Percentiles rank a stretch among this genome's conserved stretches.
These are phyloP conservation scores for Beris morrisii DNA, from an alignment of 2,888 invertebrate genomes.

Conservation along the genomic window DNA sequence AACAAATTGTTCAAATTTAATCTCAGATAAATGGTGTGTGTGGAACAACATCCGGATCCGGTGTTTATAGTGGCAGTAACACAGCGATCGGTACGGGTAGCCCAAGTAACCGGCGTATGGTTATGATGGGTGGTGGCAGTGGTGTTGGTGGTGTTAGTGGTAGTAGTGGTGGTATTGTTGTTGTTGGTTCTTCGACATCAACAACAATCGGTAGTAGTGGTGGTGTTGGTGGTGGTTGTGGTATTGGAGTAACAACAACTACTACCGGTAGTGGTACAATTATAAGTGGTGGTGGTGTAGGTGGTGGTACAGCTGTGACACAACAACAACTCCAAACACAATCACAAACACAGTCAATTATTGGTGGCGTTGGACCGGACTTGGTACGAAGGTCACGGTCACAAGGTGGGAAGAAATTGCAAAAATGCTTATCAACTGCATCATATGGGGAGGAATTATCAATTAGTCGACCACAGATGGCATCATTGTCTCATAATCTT, in stretches of 20 bases:
- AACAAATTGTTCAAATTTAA: slow-evolving; percentile 40
- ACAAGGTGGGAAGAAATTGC: slow-evolving; percentile 93
- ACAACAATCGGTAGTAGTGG: slow-evolving; percentile 41
- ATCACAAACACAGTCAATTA: slow-evolving; percentile 42
- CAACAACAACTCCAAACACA: slow-evolving; percentile 42
- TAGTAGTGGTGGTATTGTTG: slow-evolving; percentile 44
- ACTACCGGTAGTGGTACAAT: slow-evolving; percentile 36
- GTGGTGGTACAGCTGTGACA: slow-evolving; percentile 42
- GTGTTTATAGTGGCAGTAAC: slow-evolving; percentile 46
- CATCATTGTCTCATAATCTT: slow-evolving; percentile 61
- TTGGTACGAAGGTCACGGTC: slow-evolving; percentile 84
- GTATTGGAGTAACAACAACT: slow-evolving; percentile 39
- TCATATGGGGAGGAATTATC: slow-evolving; percentile 72
- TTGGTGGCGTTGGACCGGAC: slow-evolving; percentile 50
- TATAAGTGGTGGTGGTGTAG: slow-evolving; percentile 43
- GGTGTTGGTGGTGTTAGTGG: slow-evolving; percentile 44
- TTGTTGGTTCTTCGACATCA: slow-evolving; percentile 40
- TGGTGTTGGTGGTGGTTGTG: slow-evolving; percentile 39
- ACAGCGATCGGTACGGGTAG: slow-evolving; percentile 45
- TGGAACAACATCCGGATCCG: slow-evolving; percentile 40
- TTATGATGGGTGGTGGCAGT: slow-evolving; percentile 43
- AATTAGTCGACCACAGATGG: slow-evolving; percentile 50
- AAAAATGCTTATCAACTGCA: slow-evolving; percentile 88
- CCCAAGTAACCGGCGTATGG: slow-evolving; percentile 43
- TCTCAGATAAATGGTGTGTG: slow-evolving; percentile 43